A percentile compares a stretch with the other conserved stretches of the same genome.
phyloP scores from a whole-genome alignment of 2,888 invertebrate species.

The Ptychoptera contaminata region DNA sequence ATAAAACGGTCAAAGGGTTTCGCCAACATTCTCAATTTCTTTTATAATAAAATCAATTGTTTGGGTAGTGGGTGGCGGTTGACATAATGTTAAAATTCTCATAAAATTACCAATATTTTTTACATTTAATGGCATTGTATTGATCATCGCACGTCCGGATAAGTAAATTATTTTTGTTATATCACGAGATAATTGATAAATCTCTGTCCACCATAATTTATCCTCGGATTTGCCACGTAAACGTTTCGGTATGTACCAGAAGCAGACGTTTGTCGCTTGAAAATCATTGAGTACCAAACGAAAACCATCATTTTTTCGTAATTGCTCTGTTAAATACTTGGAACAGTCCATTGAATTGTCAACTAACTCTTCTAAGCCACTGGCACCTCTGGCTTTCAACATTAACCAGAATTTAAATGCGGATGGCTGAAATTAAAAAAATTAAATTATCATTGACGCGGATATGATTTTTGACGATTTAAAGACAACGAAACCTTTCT shows the following conservation, averaged over 20 bases:
- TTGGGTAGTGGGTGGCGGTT: conserved; percentile 40
- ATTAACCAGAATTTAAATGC: conserved; percentile 86
- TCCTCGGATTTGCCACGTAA: conserved; percentile 29
- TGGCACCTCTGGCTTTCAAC: conserved; percentile 68
- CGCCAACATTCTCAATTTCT: conserved; percentile 46
- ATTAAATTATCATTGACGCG: no score
- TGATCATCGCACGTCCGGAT: not conserved
- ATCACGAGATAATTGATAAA: conserved; percentile 26
- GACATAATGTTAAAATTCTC: conserved; percentile 56
- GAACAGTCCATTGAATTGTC: conserved; percentile 49
- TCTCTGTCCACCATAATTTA: conserved; percentile 34
- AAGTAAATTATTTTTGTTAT: conserved; percentile 1
- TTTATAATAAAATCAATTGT: conserved; percentile 47
- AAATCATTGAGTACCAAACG: conserved; percentile 42
- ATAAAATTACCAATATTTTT: conserved; percentile 56
- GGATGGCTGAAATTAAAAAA: conserved; percentile 35
- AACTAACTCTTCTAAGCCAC: conserved; percentile 40
- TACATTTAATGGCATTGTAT: conserved; percentile 38
- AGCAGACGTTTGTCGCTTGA: conserved; percentile 76
- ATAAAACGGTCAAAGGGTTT: conserved; percentile 7
- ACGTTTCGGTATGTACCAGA: conserved; percentile 66
- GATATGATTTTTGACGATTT: conserved; percentile 19
- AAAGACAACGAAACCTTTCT: conserved; percentile 45
- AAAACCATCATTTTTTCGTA: conserved; percentile 40
- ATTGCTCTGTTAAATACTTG: conserved; percentile 37